phyloP scores from a whole-genome alignment of 2,113 vertebrate species.

The Pedetes capensis region DNA sequence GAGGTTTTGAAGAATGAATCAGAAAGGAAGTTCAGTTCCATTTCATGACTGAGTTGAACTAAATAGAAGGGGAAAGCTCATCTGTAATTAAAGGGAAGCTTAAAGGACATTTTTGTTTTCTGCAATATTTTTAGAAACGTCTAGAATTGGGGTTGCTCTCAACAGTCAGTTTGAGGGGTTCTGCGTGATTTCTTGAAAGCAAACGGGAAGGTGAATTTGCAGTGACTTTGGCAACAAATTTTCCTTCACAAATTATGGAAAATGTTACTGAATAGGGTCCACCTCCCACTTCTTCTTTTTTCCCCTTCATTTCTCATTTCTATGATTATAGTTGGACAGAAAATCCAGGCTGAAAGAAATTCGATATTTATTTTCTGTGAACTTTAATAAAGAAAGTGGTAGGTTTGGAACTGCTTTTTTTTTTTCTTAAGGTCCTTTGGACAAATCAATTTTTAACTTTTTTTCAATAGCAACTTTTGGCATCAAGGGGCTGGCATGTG shows the following conservation, averaged over 20 bases:
- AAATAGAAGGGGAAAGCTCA: slow-evolving; percentile 60
- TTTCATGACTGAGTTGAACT: slow-evolving; percentile 73
- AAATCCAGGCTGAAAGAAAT: slow-evolving; percentile 80
- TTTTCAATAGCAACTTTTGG: slow-evolving; percentile 79
- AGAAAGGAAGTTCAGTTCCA: slow-evolving; percentile 80
- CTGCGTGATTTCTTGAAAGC: slow-evolving; percentile 26
- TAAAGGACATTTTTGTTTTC: neutral
- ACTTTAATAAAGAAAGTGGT: slow-evolving; percentile 80
- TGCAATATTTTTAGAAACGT: neutral
- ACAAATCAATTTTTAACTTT: slow-evolving; percentile 61
- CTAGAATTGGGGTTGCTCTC: neutral
- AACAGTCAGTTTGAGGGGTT: neutral
- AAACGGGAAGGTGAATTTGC: neutral
- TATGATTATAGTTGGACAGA: slow-evolving; percentile 74
- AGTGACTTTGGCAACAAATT: slow-evolving; percentile 14
- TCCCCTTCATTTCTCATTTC: slow-evolving; percentile 45
- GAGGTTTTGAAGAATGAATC: slow-evolving; percentile 78
- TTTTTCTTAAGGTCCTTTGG: slow-evolving; percentile 40
- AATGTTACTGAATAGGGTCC: neutral
- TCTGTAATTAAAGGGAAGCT: slow-evolving; percentile 46
- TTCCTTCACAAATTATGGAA: slow-evolving; percentile 14
- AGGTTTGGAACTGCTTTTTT: slow-evolving; percentile 14
- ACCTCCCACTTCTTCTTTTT: no score
- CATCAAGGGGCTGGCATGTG: slow-evolving; percentile 72
- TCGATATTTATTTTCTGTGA: slow-evolving; percentile 83